These are phyloP conservation scores for Onthophagus sagittarius DNA, from an alignment of 2,888 invertebrate species.

Conservation along the genomic window DNA sequence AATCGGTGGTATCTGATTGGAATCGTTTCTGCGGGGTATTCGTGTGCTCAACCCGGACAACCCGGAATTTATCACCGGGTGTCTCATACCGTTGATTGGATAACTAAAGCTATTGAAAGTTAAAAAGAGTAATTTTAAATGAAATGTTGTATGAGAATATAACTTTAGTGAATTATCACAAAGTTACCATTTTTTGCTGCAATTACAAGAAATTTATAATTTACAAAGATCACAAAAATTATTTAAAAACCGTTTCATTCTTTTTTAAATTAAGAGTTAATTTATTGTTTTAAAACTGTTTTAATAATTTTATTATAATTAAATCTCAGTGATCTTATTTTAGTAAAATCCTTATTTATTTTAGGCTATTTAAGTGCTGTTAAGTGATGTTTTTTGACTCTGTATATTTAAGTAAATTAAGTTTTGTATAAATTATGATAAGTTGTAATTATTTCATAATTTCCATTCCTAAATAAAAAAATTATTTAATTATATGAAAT, in stretches of 20 bases:
- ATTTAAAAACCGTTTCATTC: too few species aligned
- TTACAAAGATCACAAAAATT: not conserved
- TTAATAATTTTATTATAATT: not conserved
- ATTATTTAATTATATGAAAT: too few species aligned
- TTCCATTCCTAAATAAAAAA: not conserved
- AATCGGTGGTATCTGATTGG: slow-evolving; percentile 85
- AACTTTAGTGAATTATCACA: not conserved
- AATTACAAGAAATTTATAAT: too few species aligned
- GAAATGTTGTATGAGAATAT: not conserved
- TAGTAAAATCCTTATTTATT: not conserved
- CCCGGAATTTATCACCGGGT: slow-evolving; percentile 93
- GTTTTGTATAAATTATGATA: not conserved
- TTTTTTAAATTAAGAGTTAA: not conserved
- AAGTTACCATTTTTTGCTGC: not conserved
- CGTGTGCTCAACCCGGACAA: slow-evolving; percentile 88
- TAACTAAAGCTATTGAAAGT: slow-evolving; percentile 62
- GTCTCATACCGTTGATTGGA: slow-evolving; percentile 92
- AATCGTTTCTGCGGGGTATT: slow-evolving; percentile 88
- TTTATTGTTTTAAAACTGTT: not conserved
- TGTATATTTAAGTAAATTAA: slow-evolving; percentile 13
- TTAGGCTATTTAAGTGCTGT: not conserved
- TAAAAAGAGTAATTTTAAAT: slow-evolving; percentile 27
- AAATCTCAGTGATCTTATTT: not conserved
- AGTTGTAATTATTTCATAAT: not conserved
- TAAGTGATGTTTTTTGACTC: slow-evolving; percentile 4